A percentile compares a stretch with the other conserved stretches of the same genome.
These are phyloP conservation scores for Gambusia yucatana DNA, from an alignment of 2,797 vertebrate species.

Conservation along the genomic window DNA sequence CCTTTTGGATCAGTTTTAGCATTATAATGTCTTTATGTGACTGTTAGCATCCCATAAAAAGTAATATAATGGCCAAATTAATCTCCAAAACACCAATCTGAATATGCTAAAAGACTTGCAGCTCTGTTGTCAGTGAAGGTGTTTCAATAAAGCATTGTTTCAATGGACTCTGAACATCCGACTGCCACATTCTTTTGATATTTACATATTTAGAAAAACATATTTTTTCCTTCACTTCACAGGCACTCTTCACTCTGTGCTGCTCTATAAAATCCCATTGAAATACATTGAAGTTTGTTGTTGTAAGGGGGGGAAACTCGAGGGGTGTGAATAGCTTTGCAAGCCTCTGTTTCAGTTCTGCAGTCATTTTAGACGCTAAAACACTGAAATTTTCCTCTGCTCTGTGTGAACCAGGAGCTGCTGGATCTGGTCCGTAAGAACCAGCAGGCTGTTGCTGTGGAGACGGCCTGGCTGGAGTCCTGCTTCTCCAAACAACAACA, in stretches of 20 bases:
- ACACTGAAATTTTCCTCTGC: neutral
- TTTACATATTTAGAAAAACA: neutral
- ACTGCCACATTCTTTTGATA: neutral
- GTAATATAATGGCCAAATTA: neutral
- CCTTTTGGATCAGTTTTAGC: neutral
- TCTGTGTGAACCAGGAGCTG: slow-evolving; percentile 74
- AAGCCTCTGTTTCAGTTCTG: too few species aligned
- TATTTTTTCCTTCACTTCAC: neutral
- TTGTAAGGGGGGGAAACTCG: too few species aligned
- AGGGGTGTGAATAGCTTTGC: too few species aligned
- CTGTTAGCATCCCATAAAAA: neutral
- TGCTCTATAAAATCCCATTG: neutral
- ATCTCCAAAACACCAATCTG: neutral
- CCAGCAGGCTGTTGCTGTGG: slow-evolving; percentile 66
- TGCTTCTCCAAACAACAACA: slow-evolving; percentile 80
- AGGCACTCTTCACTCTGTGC: neutral
- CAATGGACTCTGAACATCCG: neutral
- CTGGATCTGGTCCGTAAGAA: slow-evolving; percentile 60
- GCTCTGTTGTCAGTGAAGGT: neutral
- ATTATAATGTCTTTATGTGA: neutral
- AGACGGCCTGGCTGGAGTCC: slow-evolving; percentile 80
- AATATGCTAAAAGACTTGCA: neutral
- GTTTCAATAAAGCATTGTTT: neutral
- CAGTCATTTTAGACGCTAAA: too few species aligned
- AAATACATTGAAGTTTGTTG: too few species aligned